Conservation (phyloP, 1,140 invertebrate genomes). For the Oryctes rhinoceros region DNA sequence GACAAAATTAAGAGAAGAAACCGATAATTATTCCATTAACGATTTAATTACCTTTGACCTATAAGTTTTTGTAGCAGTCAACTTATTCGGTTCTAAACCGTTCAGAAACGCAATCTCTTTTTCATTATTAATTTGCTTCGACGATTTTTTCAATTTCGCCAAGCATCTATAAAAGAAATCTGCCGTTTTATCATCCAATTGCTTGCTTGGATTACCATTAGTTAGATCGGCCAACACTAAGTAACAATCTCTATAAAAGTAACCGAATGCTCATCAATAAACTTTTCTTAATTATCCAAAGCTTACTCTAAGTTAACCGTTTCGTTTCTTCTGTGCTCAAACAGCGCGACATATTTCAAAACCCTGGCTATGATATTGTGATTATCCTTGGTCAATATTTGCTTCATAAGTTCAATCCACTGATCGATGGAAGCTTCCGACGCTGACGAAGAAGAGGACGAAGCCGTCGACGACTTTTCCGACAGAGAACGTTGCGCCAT, state of each 20-base stretch:
- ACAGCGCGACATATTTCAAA: slow-evolving; percentile 47
- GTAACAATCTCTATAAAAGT: slow-evolving; percentile 47
- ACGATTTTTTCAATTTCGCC: slow-evolving; percentile 42
- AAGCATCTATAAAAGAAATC: slow-evolving; percentile 42
- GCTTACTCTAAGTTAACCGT: slow-evolving; percentile 42
- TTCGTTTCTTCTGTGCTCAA: slow-evolving; percentile 33
- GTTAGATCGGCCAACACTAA: slow-evolving; percentile 43
- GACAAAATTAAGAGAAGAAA: not conserved
- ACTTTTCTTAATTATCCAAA: not conserved
- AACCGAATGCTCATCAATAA: not conserved
- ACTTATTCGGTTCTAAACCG: slow-evolving; percentile 35
- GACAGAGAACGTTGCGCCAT: slow-evolving; percentile 34
- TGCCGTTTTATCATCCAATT: slow-evolving; percentile 39
- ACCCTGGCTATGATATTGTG: slow-evolving; percentile 41
- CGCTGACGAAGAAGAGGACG: not conserved
- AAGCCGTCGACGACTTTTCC: not conserved
- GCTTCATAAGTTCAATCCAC: slow-evolving; percentile 45
- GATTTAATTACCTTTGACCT: slow-evolving; percentile 37
- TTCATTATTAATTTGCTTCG: slow-evolving; percentile 43
- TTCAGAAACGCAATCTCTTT: slow-evolving; percentile 38
- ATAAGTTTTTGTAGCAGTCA: slow-evolving; percentile 34
- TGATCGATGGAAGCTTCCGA: slow-evolving; percentile 45
- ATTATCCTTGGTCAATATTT: slow-evolving; percentile 35
- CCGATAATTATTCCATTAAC: slow-evolving; percentile 22
- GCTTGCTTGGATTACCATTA: slow-evolving; percentile 44